These are phyloP conservation scores for Napeogenes sylphis DNA, from an alignment of 2,888 invertebrate species.

Conservation along the genomic window DNA sequence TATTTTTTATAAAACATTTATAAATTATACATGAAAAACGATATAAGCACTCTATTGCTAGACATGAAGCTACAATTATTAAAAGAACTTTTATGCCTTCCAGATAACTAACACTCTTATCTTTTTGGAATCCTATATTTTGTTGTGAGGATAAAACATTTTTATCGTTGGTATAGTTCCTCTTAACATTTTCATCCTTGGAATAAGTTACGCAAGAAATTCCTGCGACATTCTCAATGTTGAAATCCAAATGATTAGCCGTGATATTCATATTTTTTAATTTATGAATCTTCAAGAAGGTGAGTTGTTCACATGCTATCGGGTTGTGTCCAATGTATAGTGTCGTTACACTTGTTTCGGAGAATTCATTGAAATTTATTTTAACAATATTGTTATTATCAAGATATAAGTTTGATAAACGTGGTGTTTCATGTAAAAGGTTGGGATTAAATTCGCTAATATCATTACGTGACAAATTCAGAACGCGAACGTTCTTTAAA, in stretches of 20 bases:
- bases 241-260: constrained; percentile 19
- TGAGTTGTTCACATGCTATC: constrained; percentile 22
- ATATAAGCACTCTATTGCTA: not conserved
- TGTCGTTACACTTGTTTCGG: constrained; percentile 10
- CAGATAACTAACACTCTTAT: constrained; percentile 1
- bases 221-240: constrained; percentile 27
- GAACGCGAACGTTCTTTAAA: constrained; percentile 17
- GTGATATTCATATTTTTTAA: constrained; percentile 13
- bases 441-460: constrained; percentile 19
- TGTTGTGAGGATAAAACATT: not conserved
- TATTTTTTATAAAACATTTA: not conserved
- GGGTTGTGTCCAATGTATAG: constrained; percentile 28
- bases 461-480: constrained; percentile 29
- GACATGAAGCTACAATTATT: constrained; percentile 15
- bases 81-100: constrained; percentile 9
- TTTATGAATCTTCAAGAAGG: constrained; percentile 12
- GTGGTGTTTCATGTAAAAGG: constrained; percentile 21
- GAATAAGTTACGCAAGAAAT: constrained; percentile 19
- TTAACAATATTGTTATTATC: constrained; percentile 26
- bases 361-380: constrained; percentile 15
- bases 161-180: not conserved
- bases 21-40: not conserved
- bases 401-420: constrained; percentile 17
- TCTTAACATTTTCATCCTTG: not conserved
- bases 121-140: not conserved